Conservation (phyloP, 2,888 invertebrate genomes). For the Margaritifera margaritifera region DNA sequence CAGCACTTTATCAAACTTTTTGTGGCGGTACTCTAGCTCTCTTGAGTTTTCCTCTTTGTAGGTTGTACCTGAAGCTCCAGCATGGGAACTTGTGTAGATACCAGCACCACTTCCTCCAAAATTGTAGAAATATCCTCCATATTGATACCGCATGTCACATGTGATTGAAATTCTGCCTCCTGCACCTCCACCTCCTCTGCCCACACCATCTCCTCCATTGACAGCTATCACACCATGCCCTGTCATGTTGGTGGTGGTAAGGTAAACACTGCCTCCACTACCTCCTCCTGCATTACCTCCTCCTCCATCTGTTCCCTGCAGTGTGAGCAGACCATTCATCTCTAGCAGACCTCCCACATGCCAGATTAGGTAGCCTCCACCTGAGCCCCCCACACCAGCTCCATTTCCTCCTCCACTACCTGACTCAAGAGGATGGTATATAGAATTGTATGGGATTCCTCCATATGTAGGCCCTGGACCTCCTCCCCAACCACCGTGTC, state of each 20-base stretch:
- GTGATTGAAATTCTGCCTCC: slow-evolving; percentile 56
- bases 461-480: slow-evolving; percentile 45
- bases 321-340: slow-evolving; percentile 51
- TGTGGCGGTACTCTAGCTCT: slow-evolving; percentile 51
- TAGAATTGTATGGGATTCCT: slow-evolving; percentile 51
- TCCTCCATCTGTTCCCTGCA: slow-evolving; percentile 42
- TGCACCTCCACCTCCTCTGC: slow-evolving; percentile 55
- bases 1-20: slow-evolving; percentile 53
- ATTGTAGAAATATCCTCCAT: slow-evolving; percentile 56
- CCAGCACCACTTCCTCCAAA: slow-evolving; percentile 53
- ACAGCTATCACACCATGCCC: slow-evolving; percentile 59
- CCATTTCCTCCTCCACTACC: slow-evolving; percentile 58
- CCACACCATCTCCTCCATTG: slow-evolving; percentile 49
- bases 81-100: slow-evolving; percentile 26
- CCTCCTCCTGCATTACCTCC: slow-evolving; percentile 55
- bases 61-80: slow-evolving; percentile 61
- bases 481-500: slow-evolving; percentile 57
- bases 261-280: slow-evolving; percentile 54
- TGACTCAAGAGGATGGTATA: slow-evolving; percentile 42
- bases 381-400: slow-evolving; percentile 48
- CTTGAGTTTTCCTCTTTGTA: slow-evolving; percentile 56
- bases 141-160: slow-evolving; percentile 53
- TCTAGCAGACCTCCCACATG: slow-evolving; percentile 49
- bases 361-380: slow-evolving; percentile 58
- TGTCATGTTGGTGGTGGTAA: slow-evolving; percentile 53